phyloP scores from a whole-genome alignment of 2,797 vertebrate genomes.

The Danio jaintianensis region DNA sequence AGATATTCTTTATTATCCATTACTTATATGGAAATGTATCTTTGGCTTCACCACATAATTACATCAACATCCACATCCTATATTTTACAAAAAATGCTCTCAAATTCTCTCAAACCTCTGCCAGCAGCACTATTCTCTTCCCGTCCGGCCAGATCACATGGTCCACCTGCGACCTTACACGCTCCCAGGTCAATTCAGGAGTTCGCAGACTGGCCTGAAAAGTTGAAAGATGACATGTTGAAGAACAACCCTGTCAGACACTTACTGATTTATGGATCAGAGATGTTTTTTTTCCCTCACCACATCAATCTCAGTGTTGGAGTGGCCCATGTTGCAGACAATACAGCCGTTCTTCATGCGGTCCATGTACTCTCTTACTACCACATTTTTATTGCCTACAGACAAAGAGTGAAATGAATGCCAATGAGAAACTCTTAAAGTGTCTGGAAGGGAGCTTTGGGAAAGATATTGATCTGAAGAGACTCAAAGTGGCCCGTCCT shows the following conservation, averaged over 20 bases:
- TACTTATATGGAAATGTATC: too few species aligned
- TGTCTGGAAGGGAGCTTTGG: background rate
- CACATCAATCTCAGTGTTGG: constrained; percentile 98
- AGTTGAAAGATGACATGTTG: background rate
- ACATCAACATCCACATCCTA: too few species aligned
- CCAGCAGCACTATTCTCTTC: constrained; percentile 94
- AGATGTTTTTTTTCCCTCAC: constrained; percentile 75
- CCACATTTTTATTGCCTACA: constrained; percentile 96
- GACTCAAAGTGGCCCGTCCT: background rate
- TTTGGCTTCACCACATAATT: too few species aligned
- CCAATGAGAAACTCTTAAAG: background rate
- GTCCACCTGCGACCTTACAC: constrained; percentile 96
- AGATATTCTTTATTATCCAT: too few species aligned
- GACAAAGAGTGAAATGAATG: background rate
- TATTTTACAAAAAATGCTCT: background rate
- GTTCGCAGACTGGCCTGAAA: constrained; percentile 93
- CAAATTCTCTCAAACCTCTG: constrained; percentile 82
- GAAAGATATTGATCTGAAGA: background rate
- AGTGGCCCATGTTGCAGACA: constrained; percentile 99
- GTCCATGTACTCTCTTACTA: constrained; percentile 93
- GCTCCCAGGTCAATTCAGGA: constrained; percentile 95
- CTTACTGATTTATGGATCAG: constrained; percentile 12
- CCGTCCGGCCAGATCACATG: constrained; percentile 98
- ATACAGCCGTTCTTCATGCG: constrained; percentile 98
- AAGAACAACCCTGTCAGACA: background rate